Evolutionary conservation across 2,888 invertebrate species (phyloP), one percentile per base, ranked within the genome.

Genomic region (Eupithecia subumbrata): DNA sequence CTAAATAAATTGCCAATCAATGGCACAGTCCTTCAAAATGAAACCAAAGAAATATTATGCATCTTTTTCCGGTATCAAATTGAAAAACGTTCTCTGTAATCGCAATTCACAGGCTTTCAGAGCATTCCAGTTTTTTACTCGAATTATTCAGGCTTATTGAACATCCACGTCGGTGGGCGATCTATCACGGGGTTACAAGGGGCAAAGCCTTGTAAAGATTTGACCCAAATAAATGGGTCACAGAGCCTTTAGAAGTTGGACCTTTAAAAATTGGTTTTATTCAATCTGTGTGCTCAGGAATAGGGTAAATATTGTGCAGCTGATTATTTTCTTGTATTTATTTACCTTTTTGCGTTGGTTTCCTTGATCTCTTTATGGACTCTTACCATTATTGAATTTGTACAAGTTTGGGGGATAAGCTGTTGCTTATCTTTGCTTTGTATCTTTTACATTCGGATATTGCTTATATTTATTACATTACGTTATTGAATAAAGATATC

Each of bases 141-240:
- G 88, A 91, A 90, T 91, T 91, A 90, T 91, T 89, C 89, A 90
- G 84, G 89, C 88, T 90, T 91, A 90, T 91, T 90, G 90, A 89
- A 87, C 89, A 87, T 88, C 85, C 86, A 88, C 84, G 87, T 88
- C 84, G 85, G 87, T 84, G 81, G 85, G 87, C 87, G 87, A 91
- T 92, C 90, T 91, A 91, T 91, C 90, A 91, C 87, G 77, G 79
- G 84, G 86, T 89, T 88, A 87, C 85, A 85, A 84, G 85, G 80
- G 86, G 84, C 81, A 84, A 86, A 83, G 72, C 85, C 87, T 84
- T 84, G 85, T 85, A 86, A 87, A 87, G 88, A 86, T 87, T 84
- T 83, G 86, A 86, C 88, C 87, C 87, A 83, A 81, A 84, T 88
- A 89, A 89, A 85, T 89, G 87, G 89, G 88, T 89, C 88, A 85